Base-by-base conservation (phyloP, 1,140 invertebrate species). In the Drosophila cardini region DNA sequence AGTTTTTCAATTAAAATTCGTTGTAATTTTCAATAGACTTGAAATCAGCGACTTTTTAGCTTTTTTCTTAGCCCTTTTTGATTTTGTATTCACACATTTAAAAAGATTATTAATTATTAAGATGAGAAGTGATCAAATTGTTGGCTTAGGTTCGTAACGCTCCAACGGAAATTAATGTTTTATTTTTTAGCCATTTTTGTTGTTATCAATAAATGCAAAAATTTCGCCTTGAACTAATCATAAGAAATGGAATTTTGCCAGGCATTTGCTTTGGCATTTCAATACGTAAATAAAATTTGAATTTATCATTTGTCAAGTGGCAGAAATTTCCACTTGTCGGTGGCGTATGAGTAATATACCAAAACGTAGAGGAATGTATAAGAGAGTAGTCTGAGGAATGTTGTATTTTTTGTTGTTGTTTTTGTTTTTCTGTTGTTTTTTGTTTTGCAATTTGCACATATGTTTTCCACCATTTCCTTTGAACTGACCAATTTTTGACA, bases 11-110 rank as follows among this genome's bases (percentile, higher is more conserved):
- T 71, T 72, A 56, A 21, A 18, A 16, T 46, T 58, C 40, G 18
- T 21, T 40, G 52, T 45, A 68, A 42, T 67, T 56, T 56, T 72
- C 38, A 38, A 71, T 62, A 55, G 62, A n/a, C n/a, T n/a, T n/a
- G n/a, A n/a, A n/a, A n/a, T 26, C 5, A 42, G 26, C 42, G 34
- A n/a, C 30, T 50, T 50, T 61, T 46, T 36, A 38, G 50, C 50
- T 34, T 5, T 52, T 57, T 70, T 64, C 30, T 45, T 62, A 38
- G 56, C 34, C 34, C 7, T 32, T 61, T 16, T 69, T 81, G 70
- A 78, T 81, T 86, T 57, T 67, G 70, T 87, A 82, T 79, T 86
- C 83, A 78, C 78, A 87, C 83, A 53, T 64, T 57, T 55, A 48
- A 65, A 52, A 76, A 67, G 38, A 80, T 85, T 86, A 71, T 63